Base-by-base conservation (phyloP, 2,888 invertebrate species). In the Campaea margaritaria region DNA sequence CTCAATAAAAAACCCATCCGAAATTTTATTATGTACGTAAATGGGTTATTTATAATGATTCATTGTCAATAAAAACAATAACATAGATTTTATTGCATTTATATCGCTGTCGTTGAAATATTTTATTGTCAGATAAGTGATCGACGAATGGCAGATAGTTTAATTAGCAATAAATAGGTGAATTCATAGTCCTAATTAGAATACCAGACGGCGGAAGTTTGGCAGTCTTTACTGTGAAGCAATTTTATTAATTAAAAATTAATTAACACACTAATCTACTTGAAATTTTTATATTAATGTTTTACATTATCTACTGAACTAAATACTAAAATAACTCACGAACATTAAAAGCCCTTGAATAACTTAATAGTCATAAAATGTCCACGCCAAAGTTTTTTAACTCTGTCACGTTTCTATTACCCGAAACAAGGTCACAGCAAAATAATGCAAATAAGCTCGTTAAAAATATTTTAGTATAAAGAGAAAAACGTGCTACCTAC, bases 51-150 rank as follows among this genome's bases (percentile, higher is more conserved):
- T 67, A 67, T 64, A 72, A 71, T 71, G 75, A 76, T 77, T 77
- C 47, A 73, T 72, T 74, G 75, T 52, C 68, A 65, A 75, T 83
- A 79, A 82, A 81, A 76, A 74, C 74, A 76, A 78, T 83, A 79
- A 81, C 68, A 63, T 54, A 49, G 64, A 54, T 80, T 86, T 85
- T 77, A 85, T 82, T 74, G 72, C 75, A 66, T 78, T 79, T 79
- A 72, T 78, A 80, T 75, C 56, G 64, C 62, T 59, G 54, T 56
- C 56, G 62, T 66, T 77, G 71, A 76, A 74, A 72, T 70, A 72
- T 79, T 76, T 78, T 75, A 78, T 76, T 74, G 67, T 74, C 63
- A 64, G 42, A 59, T 67, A 71, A 67, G 68, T 73, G 68, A 68
- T 65, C 69, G 60, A 67, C 55, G 67, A 64, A 45, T 65, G 67